Base-by-base conservation (phyloP, 2,797 vertebrate species). In the Hoplostethus mediterraneus region DNA sequence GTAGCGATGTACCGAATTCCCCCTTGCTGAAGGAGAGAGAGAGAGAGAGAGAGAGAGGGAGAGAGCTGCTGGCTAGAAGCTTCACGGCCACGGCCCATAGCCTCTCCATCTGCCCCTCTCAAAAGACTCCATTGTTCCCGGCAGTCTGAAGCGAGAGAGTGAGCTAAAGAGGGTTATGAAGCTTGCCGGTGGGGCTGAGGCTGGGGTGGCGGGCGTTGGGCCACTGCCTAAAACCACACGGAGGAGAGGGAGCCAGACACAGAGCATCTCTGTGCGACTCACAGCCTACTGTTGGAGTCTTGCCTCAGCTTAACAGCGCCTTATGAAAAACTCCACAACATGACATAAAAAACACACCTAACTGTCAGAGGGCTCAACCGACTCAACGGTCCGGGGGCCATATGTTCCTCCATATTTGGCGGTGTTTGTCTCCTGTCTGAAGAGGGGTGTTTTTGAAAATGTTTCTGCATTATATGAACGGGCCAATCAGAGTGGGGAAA, bases 211-310 rank as follows among this genome's bases (percentile, higher is more conserved):
- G 90, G 87, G 79, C 48, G 67, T 87, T 95, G 94, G 93, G 89
- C 65, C 54, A 16, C 77, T 92, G 95, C 94, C 94, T 95, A 94
- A 95, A 95, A 94, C 93, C 91, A 95, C 94, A 95, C 66, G 72
- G 88, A 90, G 89, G 87, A 91, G 84, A 89, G 73, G 75, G 64
- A 89, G 82, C 75, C 81, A 83, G 85, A 93, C 89, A 93, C 86
- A 92, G 90, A 92, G 89, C 90, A 91, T 92, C 90, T 90, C 92
- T 95, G 91, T 94, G 87, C 76, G 33, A 75, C 85, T 92, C 73
- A 25, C 90, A 87, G 85, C 52, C 77, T 56, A 56, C 84, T 82
- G 83, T 73, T 89, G 88, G 89, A 90, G 89, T 73, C 79, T 51
- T 83, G 89, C 89, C 87, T 75, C 65, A 57, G 87, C 80, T 84